Evolutionary conservation across 1,140 invertebrate species (phyloP), one percentile per base, ranked within the genome.

Genomic region (Diuraphis noxia): DNA sequence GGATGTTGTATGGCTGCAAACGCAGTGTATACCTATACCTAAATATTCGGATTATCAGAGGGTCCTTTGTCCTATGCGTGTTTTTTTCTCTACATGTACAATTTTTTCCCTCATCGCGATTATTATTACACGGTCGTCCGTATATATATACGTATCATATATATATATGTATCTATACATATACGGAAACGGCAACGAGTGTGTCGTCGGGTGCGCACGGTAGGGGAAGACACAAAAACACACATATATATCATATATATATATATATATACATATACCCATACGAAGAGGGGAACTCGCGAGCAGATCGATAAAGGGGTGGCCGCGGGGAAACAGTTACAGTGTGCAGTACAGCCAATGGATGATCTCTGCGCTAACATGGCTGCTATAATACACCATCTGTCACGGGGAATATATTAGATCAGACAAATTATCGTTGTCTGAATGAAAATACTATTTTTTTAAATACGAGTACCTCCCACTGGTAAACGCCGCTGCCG

Each of bases 301-400:
- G 86, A 46, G 30, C 25, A 30, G 56, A 90, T 90, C 88, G 88
- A 90, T 90, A 90, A 90, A 90, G 72, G 88, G 88, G 88, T 90
- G 88, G 82, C 72, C 88, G 88, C 72, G 88, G 88, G 88, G 88
- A 77, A 90, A 90, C 88, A 79, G 88, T 90, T 90, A 90, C 88
- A 46, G n/a, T 46, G 88, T 79, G 41, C n/a, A 56, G 34, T 49
- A 43, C 88, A 90, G 88, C 88, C 88, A 90, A 90, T 90, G 88
- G 88, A 90, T 90, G 88, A 90, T 90, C 88, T 79, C 88, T 79
- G n/a, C 38, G 41, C 88, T 90, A 90, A 90, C 88, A 90, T 90
- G 88, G 88, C 88, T 90, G 88, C 88, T 90, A 86, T 82, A 81
- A 72, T 25, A 82, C 25, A 90, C 88, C 88, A 90, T 90, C 88